Base-by-base conservation (phyloP, 2,797 vertebrate genomes). In the Lacerta bilineata region DNA sequence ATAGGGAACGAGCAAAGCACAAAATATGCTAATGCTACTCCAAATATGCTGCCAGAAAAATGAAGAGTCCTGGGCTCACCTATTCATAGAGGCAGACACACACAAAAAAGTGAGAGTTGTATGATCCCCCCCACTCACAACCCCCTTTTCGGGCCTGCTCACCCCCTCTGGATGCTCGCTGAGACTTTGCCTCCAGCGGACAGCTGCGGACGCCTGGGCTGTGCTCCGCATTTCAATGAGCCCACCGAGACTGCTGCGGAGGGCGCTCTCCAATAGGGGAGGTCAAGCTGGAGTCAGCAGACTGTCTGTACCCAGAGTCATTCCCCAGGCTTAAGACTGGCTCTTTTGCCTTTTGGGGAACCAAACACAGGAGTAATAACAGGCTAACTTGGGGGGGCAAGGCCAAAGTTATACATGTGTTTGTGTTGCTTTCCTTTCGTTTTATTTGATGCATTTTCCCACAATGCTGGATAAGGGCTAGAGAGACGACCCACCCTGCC, bases 171-270 rank as follows among this genome's bases (percentile, higher is more conserved):
- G 97, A 97, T 95, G 97, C 95, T 96, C 97, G 97, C 96, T 97
- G 94, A 55, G 96, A 95, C 94, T 95, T 96, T 92, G 94, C 96
- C 96, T 95, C 95, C 94, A 97, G 97, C 96, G 94, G 98, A 97
- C 98, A 98, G 98, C 98, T 98, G 98, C 96, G 92, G 95, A 97
- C 96, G 94, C 95, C 93, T 91, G 82, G 95, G 96, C 97, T 95
- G 96, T 96, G 97, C 97, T 97, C 97, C 95, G 98, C 97, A 98
- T 98, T 96, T 97, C 96, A 98, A 98, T 97, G 97, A 98, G 97
- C 95, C 88, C 33, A 90, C 81, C 84, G 92, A 95, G 95, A 91
- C 96, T 84, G 94, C 89, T 76, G 93, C 89, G 90, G 95, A 96
- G 94, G 93, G 96, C 93, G 94, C 96, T 96, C 92, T 84, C 90